These are phyloP conservation scores for Dendrocincla tyrannina DNA, from an alignment of 2,797 vertebrate species.

Conservation along the genomic window DNA sequence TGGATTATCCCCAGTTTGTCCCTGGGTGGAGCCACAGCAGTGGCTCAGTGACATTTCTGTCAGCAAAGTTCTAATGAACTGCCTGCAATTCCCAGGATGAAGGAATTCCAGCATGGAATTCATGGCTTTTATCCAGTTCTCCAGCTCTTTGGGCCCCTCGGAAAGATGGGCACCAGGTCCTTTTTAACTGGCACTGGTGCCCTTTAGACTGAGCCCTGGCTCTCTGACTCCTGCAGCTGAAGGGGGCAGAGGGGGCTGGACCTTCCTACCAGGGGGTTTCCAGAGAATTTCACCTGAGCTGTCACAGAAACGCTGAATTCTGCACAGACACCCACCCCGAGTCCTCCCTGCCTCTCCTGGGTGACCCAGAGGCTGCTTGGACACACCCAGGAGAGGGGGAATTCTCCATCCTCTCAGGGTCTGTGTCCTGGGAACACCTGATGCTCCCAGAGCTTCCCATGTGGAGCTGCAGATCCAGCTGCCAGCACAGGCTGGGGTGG, in stretches of 20 bases:
- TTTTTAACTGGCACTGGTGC: not conserved
- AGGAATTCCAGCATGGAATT: not conserved
- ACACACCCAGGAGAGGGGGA: too few species aligned
- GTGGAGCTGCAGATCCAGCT: not conserved
- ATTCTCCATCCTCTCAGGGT: not conserved
- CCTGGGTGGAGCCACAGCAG: not conserved
- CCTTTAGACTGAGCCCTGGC: rapidly evolving
- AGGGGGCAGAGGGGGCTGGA: not conserved
- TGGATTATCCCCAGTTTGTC: not conserved
- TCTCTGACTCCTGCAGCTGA: not conserved
- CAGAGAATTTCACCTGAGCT: too few species aligned
- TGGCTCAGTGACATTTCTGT: not conserved
- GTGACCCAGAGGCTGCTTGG: too few species aligned
- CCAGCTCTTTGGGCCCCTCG: not conserved
- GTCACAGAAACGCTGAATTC: too few species aligned
- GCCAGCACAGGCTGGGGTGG: not conserved
- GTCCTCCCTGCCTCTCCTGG: too few species aligned
- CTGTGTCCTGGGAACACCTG: not conserved
- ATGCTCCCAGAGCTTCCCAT: not conserved
- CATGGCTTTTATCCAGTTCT: not conserved
- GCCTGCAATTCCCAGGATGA: not conserved
- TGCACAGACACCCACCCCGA: too few species aligned
- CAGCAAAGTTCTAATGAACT: not conserved
- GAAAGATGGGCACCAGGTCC: not conserved
- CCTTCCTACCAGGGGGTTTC: too few species aligned